A percentile compares a stretch with the other conserved stretches of the same genome.
phyloP scores from a whole-genome alignment of 2,888 invertebrate species.

The Patella caerulea region DNA sequence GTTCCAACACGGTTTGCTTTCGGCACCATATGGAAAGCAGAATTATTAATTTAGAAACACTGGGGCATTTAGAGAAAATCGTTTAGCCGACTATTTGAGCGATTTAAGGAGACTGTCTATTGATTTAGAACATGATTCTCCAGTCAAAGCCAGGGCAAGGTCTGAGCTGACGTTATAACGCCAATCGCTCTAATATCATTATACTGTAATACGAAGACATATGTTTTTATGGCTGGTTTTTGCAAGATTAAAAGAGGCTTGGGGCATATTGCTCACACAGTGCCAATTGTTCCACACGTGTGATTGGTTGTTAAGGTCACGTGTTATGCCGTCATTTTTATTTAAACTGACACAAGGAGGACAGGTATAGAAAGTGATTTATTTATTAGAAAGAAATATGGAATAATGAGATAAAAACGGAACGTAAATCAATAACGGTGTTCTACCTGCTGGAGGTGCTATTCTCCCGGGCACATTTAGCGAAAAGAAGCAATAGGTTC shows the following conservation, averaged over 20 bases:
- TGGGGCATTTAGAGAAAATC: neutral
- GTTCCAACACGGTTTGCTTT: conserved; percentile 2
- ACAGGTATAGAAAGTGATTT: too few relatives aligned
- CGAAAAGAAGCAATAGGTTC: too few relatives aligned
- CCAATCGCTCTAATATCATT: conserved; percentile 2
- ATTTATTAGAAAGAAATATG: too few relatives aligned
- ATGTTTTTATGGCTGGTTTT: neutral
- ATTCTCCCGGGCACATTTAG: too few relatives aligned
- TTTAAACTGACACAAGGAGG: too few relatives aligned
- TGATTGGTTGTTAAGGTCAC: conserved; percentile 4
- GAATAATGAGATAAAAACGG: too few relatives aligned
- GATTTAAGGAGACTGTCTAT: neutral
- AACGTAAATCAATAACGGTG: too few relatives aligned
- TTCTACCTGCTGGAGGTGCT: too few relatives aligned
- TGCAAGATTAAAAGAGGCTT: neutral
- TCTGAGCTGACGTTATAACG: neutral
- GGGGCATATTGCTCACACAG: conserved; percentile 2
- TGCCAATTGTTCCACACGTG: neutral
- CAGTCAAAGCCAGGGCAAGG: neutral
- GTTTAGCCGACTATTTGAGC: conserved; percentile 4
- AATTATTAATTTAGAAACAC: conserved; percentile 22
- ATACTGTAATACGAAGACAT: neutral
- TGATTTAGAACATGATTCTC: neutral
- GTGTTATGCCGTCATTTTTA: neutral
- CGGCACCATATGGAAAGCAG: conserved; percentile 29